Evolutionary conservation across 1,140 invertebrate genomes (phyloP), one percentile per base, ranked within the genome.

Genomic region (Drosophila pachea): DNA sequence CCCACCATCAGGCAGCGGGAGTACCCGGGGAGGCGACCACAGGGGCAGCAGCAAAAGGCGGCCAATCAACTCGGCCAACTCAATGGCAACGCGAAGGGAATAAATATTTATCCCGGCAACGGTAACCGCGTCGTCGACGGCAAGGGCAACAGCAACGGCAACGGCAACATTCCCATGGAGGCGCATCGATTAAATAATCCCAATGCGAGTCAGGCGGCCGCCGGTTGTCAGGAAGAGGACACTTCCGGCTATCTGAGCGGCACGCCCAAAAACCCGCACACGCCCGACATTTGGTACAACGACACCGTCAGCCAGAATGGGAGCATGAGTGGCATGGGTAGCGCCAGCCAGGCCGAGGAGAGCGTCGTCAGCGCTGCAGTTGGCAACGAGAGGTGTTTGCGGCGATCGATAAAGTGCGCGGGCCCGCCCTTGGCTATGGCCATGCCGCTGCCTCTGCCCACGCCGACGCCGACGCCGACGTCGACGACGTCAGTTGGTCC

Each of bases 171-270:
- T 22, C 22, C 22, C 22, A 22, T 22, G 22, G 9, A 29, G 29
- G 31, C 73, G 38, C 70, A 81, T 78, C 77, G 77, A 81, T 83
- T 77, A 78, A 84, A 83, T 63, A 71, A 74, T 55, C 29, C 59
- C 55, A 61, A 55, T 52, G 40, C 16, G 45, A 61, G 66, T 52
- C 58, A 72, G 36, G 36, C 22, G 43, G 16, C 60, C 9, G 67
- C 49, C 31, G 86, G 88, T 89, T 88, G 86, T 76, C 91, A 92
- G 69, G 92, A 92, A 56, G 91, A 92, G 62, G 93, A 93, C 62
- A 93, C 93, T 65, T 93, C 93, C 49, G 93, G 93, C 36, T 94
- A 94, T 81, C 92, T 92, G 14, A 94, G 93, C 76, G 93, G 93
- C 70, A 93, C 91, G 38, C 89, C 91, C 16, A 92, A 90, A 67